These are phyloP conservation scores for Auanema freiburgensis DNA, from an alignment of 2,888 invertebrate species.

Conservation along the genomic window DNA sequence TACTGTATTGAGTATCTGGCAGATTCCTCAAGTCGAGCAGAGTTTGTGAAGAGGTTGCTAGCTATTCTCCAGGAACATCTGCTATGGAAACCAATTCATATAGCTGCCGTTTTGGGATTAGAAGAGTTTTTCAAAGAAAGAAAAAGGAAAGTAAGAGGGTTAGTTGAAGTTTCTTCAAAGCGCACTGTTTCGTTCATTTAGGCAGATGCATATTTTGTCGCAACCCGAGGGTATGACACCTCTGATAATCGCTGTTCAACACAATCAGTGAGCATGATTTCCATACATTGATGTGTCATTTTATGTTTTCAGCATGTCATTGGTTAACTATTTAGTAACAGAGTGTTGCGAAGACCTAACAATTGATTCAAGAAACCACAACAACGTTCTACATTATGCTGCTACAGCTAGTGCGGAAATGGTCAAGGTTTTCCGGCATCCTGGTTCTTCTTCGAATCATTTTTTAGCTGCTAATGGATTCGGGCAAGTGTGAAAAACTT, in stretches of 20 bases:
- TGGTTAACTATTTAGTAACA: conserved; percentile 47
- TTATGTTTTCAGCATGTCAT: conserved; percentile 30
- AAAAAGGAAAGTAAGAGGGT: conserved; percentile 8
- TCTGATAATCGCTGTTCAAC: conserved; percentile 54
- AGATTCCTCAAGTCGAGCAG: conserved; percentile 27
- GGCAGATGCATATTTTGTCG: conserved; percentile 35
- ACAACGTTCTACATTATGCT: conserved; percentile 37
- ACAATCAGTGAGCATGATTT: conserved; percentile 36
- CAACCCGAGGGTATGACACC: conserved; percentile 56
- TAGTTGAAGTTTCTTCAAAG: not conserved
- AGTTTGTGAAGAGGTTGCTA: conserved; percentile 30
- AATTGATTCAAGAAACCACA: conserved; percentile 91
- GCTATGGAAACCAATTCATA: conserved; percentile 42
- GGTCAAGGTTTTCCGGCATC: conserved; percentile 40
- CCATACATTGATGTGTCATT: not conserved
- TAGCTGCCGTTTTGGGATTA: conserved; percentile 33
- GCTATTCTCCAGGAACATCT: conserved; percentile 32
- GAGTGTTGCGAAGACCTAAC: conserved; percentile 84
- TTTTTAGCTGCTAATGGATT: conserved; percentile 14
- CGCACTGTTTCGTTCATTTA: no score
- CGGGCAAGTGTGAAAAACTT: conserved; percentile 15
- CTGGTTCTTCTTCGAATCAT: not conserved
- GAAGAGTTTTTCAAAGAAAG: conserved; percentile 29
- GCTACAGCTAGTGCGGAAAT: conserved; percentile 75
- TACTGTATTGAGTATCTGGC: conserved; percentile 4